These are phyloP conservation scores for Bemisia tabaci DNA, from an alignment of 1,140 invertebrate genomes.

Conservation along the genomic window DNA sequence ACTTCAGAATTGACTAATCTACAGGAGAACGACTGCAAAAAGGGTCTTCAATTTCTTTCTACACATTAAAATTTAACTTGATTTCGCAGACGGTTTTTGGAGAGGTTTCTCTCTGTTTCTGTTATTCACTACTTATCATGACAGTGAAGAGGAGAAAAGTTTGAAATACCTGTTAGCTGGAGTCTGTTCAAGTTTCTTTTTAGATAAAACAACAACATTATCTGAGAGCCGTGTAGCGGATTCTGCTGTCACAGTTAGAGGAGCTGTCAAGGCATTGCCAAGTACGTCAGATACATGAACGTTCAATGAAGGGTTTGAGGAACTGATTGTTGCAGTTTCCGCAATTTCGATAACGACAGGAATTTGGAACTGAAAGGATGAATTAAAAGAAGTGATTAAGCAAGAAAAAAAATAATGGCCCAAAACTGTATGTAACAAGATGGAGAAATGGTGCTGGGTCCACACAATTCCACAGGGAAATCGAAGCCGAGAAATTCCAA, in stretches of 20 bases:
- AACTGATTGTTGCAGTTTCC: constrained; percentile 53
- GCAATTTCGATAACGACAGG: constrained; percentile 67
- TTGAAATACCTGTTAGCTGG: constrained; percentile 40
- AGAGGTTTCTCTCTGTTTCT: no score
- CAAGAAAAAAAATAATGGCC: not conserved
- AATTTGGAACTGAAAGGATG: constrained; percentile 36
- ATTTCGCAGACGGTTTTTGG: no score
- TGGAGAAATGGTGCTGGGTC: no score
- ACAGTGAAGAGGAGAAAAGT: constrained; percentile 9
- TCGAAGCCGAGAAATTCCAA: no score
- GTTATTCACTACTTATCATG: no score
- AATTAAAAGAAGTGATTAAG: not conserved
- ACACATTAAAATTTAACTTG: no score
- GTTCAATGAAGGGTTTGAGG: constrained; percentile 52
- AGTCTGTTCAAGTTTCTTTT: constrained; percentile 39
- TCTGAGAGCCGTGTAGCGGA: constrained; percentile 56
- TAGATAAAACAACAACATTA: constrained; percentile 58
- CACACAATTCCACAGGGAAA: no score
- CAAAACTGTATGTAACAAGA: no score
- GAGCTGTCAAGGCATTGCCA: constrained; percentile 47
- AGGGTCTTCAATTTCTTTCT: no score
- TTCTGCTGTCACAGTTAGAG: constrained; percentile 54
- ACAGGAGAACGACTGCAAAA: no score
- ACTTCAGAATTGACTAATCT: no score
- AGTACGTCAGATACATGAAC: constrained; percentile 71